A percentile compares a stretch with the other conserved stretches of the same genome.
These are phyloP conservation scores for Ambastaia sidthimunki DNA, from an alignment of 2,797 vertebrate species.

Conservation along the genomic window DNA sequence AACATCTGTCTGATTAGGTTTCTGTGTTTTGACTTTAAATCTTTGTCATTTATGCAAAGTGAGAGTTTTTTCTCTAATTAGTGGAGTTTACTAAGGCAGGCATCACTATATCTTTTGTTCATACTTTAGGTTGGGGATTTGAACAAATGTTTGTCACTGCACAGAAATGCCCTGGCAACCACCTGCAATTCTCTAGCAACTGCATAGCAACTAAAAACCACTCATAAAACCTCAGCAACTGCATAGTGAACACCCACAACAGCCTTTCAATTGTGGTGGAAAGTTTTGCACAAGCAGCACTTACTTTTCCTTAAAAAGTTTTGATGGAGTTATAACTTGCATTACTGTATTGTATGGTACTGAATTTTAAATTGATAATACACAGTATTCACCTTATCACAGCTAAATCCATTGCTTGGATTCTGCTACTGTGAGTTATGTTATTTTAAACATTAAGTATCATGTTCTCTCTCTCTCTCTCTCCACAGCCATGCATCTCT, in stretches of 20 bases:
- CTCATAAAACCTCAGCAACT: too few relatives aligned
- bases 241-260: background rate
- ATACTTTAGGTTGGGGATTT: background rate
- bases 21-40: background rate
- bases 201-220: background rate
- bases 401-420: background rate
- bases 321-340: background rate
- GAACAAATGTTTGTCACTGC: background rate
- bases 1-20: constrained; percentile 5
- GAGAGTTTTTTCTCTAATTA: constrained; percentile 5
- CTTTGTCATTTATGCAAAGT: constrained; percentile 5
- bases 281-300: too few relatives aligned
- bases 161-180: background rate
- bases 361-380: background rate
- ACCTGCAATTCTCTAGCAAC: background rate
- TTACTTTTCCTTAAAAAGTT: too few relatives aligned
- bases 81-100: background rate
- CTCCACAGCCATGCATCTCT: constrained; percentile 91
- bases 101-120: background rate
- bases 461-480: constrained; percentile 13
- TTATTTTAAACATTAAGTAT: constrained; percentile 59
- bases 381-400: background rate
- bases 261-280: background rate
- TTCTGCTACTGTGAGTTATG: background rate
- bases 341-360: background rate